Evolutionary conservation across 2,797 vertebrate species (phyloP), one percentile per base, ranked within the genome.

Genomic region (Sylvilagus floridanus): DNA sequence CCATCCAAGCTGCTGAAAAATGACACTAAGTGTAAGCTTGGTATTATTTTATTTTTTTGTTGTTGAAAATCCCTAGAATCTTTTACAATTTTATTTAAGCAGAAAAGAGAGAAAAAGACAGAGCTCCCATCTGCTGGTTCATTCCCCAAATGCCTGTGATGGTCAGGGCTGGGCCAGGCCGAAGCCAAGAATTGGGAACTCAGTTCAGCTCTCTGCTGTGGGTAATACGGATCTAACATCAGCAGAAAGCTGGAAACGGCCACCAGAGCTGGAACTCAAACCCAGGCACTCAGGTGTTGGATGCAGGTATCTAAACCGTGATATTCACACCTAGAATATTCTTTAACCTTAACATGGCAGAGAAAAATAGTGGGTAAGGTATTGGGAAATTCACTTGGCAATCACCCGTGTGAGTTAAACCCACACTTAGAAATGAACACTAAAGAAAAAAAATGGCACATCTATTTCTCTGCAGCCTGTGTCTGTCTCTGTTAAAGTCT

Each of bases 41-140:
- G 71, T 86, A 88, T 50, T 71, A 84, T 93, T 89, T 96, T 90
- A 89, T 57, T 57, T 57, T 96, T 91, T 81, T 78, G 87, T 63
- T 72, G 19, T 42, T 62, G 21, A 90, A 91, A 95, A 75, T 13
- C 24, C 21, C 3, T 95, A 32, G 35, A 91, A 89, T 79, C 30
- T 78, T 88, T 78, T 16, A 57, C 21, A 57, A 21, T 21, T 57
- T 57, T 57, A 57, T 57, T 57, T 57, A 21, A 57, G 54, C 14
- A 57, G 14, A 57, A 17, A 21, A 57, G 14, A 57, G 54, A 57
- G 54, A 57, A 21, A 57, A 16, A 57, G 54, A 57, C 54, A 57
- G 54, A 57, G 54, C 19, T 57, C 54, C 13, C 4, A 57, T 17
- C 54, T 57, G 54, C 54, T 57, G 54, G 54, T 57, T 57, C 54